Percentiles rank a stretch among this genome's conserved stretches.
These are phyloP conservation scores for Scolopax mira DNA, from an alignment of 2,113 vertebrate genomes.

Conservation along the genomic window DNA sequence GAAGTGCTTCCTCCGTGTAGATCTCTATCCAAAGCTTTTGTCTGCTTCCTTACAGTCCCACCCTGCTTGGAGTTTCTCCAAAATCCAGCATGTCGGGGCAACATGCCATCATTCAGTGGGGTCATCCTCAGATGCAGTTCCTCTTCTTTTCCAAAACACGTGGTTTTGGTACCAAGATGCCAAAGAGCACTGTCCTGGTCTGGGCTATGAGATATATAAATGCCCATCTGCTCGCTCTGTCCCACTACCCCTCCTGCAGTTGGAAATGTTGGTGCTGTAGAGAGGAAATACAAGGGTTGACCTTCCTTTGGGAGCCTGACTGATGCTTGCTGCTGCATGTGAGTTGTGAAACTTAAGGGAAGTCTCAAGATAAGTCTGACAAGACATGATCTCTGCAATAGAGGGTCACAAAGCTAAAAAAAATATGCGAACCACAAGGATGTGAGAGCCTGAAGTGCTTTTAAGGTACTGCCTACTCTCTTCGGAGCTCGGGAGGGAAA, in stretches of 20 bases:
- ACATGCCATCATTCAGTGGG: neutral
- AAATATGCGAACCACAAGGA: neutral
- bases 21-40: constrained; percentile 54
- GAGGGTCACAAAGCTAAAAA: neutral
- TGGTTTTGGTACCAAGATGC: neutral
- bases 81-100: neutral
- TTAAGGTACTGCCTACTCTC: neutral
- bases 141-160: neutral
- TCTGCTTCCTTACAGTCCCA: constrained; percentile 33
- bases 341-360: neutral
- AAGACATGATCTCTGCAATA: neutral
- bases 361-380: neutral
- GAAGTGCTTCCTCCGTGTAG: constrained; percentile 42
- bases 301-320: neutral
- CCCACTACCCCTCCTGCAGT: neutral
- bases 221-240: neutral
- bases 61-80: constrained; percentile 24
- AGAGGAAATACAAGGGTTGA: neutral
- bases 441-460: neutral
- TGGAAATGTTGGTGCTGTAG: neutral
- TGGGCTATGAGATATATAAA: neutral
- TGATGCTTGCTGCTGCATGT: neutral
- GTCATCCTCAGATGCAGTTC: neutral
- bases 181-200: neutral
- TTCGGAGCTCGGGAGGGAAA: neutral